A percentile compares a stretch with the other conserved stretches of the same genome.
phyloP scores from a whole-genome alignment of 2,797 vertebrate species.

The Myotis daubentonii region DNA sequence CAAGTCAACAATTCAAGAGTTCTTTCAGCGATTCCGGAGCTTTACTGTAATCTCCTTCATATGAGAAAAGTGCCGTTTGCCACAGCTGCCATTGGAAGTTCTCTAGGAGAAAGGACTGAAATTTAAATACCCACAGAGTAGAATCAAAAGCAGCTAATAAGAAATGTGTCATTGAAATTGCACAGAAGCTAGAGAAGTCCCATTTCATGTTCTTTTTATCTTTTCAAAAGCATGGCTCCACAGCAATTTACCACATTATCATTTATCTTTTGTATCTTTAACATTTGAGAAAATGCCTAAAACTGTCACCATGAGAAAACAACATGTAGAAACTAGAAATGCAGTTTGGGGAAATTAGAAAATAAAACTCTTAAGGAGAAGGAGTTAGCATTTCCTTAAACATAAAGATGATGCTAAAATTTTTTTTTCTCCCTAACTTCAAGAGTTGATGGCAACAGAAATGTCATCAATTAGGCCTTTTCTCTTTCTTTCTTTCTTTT shows the following conservation, averaged over 20 bases:
- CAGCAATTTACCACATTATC: constrained; percentile 55
- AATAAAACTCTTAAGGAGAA: constrained; percentile 65
- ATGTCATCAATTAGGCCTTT: constrained; percentile 39
- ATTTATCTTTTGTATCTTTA: constrained; percentile 66
- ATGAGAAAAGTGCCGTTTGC: constrained; percentile 57
- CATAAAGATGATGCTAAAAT: constrained; percentile 48
- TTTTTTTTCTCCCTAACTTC: neutral
- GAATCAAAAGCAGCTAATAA: constrained; percentile 74
- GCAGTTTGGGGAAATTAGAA: constrained; percentile 68
- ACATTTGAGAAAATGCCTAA: constrained; percentile 68
- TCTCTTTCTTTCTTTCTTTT: neutral
- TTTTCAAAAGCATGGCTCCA: constrained; percentile 50
- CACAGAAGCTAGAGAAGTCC: constrained; percentile 62
- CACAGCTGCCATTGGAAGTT: constrained; percentile 54
- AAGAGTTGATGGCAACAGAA: constrained; percentile 39
- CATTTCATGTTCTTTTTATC: constrained; percentile 69
- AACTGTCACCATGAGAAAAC: constrained; percentile 64
- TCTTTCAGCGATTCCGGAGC: constrained; percentile 41
- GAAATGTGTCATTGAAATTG: constrained; percentile 68
- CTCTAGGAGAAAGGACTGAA: constrained; percentile 61
- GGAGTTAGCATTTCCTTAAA: constrained; percentile 70
- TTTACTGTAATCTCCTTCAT: constrained; percentile 43
- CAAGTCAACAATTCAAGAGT: constrained; percentile 37
- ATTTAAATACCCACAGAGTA: constrained; percentile 71
- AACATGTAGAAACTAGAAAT: constrained; percentile 62